Evolutionary conservation across 2,888 invertebrate species (phyloP).

Genomic region (Acrocyrtus sp.): DNA sequence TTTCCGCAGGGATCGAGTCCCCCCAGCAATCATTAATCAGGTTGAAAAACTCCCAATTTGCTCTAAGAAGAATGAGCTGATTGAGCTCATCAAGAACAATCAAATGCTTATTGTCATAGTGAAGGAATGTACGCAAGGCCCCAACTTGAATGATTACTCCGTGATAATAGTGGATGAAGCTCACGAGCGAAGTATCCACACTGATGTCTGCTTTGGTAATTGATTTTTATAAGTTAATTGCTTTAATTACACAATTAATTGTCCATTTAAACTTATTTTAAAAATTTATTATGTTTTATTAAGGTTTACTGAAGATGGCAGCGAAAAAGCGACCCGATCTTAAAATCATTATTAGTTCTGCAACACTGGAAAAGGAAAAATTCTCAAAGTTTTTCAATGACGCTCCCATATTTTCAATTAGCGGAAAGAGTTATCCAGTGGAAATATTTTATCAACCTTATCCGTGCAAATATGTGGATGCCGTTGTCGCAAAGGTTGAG

Average conservation of each 20-base stretch:
- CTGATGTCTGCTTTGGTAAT: constrained; percentile 91
- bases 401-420: constrained; percentile 98
- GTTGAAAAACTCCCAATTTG: constrained; percentile 95
- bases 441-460: constrained; percentile 82
- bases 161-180: constrained; percentile 94
- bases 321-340: constrained; percentile 92
- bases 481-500: constrained; percentile 97
- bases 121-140: constrained; percentile 84
- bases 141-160: constrained; percentile 79
- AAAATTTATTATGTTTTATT: constrained; percentile 79
- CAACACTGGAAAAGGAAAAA: constrained; percentile 97
- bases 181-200: constrained; percentile 93
- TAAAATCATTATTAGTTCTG: constrained; percentile 97
- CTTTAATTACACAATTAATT: too few relatives aligned
- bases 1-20: constrained; percentile 76
- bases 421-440: constrained; percentile 94
- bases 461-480: constrained; percentile 97
- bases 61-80: constrained; percentile 90
- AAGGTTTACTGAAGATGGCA: constrained; percentile 72
- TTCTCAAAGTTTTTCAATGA: constrained; percentile 99
- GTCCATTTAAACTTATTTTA: too few relatives aligned
- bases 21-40: constrained; percentile 91
- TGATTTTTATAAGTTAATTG: too few relatives aligned
- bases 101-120: constrained; percentile 97
- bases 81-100: constrained; percentile 93